These are phyloP conservation scores for Zygothrica quintamaculata DNA, from an alignment of 2,888 invertebrate genomes.

Conservation along the genomic window DNA sequence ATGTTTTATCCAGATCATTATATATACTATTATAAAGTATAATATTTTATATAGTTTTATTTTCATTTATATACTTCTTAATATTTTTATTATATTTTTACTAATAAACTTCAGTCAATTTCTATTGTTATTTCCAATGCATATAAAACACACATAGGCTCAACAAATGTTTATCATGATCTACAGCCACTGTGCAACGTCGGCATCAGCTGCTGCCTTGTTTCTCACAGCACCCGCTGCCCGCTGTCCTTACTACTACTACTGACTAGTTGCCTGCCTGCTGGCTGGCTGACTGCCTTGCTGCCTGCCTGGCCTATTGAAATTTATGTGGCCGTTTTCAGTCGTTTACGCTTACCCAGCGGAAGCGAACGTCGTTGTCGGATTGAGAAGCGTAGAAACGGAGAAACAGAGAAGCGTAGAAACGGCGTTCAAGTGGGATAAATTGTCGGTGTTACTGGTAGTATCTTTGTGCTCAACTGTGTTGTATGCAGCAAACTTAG, in stretches of 20 bases:
- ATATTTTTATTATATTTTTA: too few relatives aligned
- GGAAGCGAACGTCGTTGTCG: slow-evolving; percentile 74
- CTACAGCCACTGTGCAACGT: slow-evolving; percentile 45
- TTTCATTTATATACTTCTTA: too few relatives aligned
- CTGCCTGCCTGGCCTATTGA: slow-evolving; percentile 73
- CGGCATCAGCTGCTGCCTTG: slow-evolving; percentile 59
- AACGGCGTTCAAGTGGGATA: slow-evolving; percentile 12
- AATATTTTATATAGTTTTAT: too few relatives aligned
- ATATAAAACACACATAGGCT: too few relatives aligned
- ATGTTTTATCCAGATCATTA: too few relatives aligned
- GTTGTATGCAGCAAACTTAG: slow-evolving; percentile 1
- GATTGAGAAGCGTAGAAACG: slow-evolving; percentile 30
- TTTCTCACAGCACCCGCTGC: slow-evolving; percentile 34
- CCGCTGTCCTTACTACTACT: slow-evolving; percentile 15
- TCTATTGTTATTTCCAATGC: too few relatives aligned
- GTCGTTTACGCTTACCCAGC: slow-evolving; percentile 80
- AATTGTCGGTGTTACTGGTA: slow-evolving; percentile 27
- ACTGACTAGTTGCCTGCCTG: slow-evolving; percentile 19
- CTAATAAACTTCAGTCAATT: too few relatives aligned
- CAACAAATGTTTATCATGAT: too few relatives aligned
- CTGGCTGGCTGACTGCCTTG: slow-evolving; percentile 33
- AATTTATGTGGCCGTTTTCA: slow-evolving; percentile 81
- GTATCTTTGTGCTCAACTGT: slow-evolving; percentile 35
- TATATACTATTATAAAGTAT: too few relatives aligned
- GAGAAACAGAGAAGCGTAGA: slow-evolving; percentile 18